Conservation (phyloP, 2,888 invertebrate species). For the Phengaris arion region DNA sequence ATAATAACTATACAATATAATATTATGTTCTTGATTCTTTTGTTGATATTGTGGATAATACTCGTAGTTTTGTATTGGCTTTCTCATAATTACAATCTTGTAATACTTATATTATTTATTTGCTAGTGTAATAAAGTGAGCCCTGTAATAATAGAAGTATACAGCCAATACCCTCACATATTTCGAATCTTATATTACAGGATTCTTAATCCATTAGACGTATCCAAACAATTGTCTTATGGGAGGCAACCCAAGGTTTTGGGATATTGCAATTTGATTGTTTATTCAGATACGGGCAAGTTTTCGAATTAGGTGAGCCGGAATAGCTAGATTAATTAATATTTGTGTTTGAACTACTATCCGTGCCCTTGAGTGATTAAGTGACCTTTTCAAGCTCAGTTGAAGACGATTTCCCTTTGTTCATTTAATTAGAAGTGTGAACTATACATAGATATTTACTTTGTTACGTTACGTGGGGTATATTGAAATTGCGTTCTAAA, state of each 20-base stretch:
- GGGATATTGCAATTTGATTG: slow-evolving; percentile 67
- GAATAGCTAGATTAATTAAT: slow-evolving; percentile 75
- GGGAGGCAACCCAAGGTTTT: slow-evolving; percentile 35
- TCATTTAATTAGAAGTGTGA: slow-evolving; percentile 27
- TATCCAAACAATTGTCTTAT: slow-evolving; percentile 30
- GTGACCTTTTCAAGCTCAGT: slow-evolving; percentile 61
- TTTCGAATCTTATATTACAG: slow-evolving; percentile 11
- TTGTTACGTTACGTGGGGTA: neutral
- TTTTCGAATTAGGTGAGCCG: slow-evolving; percentile 72
- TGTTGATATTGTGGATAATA: neutral
- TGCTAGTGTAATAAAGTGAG: neutral
- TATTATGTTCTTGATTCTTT: neutral
- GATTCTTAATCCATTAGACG: slow-evolving; percentile 27
- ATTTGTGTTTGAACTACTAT: slow-evolving; percentile 74
- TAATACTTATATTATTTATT: neutral
- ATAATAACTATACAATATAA: neutral
- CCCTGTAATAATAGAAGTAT: neutral
- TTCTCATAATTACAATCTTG: neutral
- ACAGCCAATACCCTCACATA: slow-evolving; percentile 5
- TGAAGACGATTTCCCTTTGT: slow-evolving; percentile 52
- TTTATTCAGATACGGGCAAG: slow-evolving; percentile 72
- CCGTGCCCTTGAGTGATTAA: slow-evolving; percentile 73
- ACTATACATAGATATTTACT: slow-evolving; percentile 11
- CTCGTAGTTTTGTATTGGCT: neutral
- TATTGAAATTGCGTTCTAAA: neutral